Percentiles rank a stretch among this genome's conserved stretches.
phyloP scores from a whole-genome alignment of 1,140 invertebrate genomes.

The Megalonaias nervosa region DNA sequence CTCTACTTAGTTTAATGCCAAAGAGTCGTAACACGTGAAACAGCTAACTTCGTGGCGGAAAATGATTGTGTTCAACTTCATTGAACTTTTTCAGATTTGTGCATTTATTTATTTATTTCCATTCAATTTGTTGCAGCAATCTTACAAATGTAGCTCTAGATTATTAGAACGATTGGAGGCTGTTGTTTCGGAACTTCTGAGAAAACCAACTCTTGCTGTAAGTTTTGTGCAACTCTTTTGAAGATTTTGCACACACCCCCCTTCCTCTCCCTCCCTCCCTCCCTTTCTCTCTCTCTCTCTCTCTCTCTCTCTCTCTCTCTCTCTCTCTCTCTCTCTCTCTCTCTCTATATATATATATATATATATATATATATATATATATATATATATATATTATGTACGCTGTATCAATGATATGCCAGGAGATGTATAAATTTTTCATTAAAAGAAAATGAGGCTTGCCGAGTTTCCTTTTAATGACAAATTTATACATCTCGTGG shows the following conservation, averaged over 20 bases:
- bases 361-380: too few relatives aligned
- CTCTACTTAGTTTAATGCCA: too few relatives aligned
- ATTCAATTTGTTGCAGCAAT: constrained; percentile 36
- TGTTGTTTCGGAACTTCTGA: constrained; percentile 45
- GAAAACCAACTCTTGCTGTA: constrained; percentile 49
- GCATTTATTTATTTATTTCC: background rate
- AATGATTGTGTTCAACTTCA: background rate
- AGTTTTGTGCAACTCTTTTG: constrained; percentile 21
- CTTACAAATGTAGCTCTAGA: constrained; percentile 38
- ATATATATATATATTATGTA: too few relatives aligned
- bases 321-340: accelerated
- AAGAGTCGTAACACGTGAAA: too few relatives aligned
- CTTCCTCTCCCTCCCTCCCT: background rate
- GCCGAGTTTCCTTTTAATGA: too few relatives aligned
- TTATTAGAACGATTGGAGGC: constrained; percentile 44
- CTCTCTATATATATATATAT: too few relatives aligned
- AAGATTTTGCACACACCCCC: background rate
- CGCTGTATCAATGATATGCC: too few relatives aligned
- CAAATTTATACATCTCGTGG: too few relatives aligned
- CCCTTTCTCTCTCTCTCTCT: too few relatives aligned
- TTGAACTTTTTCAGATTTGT: background rate
- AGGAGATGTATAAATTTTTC: too few relatives aligned
- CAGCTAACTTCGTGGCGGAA: background rate
- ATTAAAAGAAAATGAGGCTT: too few relatives aligned
- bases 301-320: background rate